These are phyloP conservation scores for Harpalus rubripes DNA, from an alignment of 2,888 invertebrate genomes.

Conservation along the genomic window DNA sequence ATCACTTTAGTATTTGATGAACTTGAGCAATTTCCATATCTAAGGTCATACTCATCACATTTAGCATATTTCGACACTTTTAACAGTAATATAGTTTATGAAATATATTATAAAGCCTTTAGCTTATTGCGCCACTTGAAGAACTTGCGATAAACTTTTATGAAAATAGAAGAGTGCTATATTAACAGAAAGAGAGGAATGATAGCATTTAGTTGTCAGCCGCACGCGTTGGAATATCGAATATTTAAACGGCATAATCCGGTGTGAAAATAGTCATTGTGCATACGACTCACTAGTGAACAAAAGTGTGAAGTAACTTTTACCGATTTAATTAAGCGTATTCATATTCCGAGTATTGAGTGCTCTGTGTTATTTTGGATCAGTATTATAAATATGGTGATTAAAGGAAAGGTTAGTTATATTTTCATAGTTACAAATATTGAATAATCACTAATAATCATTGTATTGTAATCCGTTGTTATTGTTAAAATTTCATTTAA, in stretches of 20 bases:
- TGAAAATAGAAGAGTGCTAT: conserved; percentile 53
- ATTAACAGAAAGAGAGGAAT: conserved; percentile 48
- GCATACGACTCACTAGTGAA: conserved; percentile 17
- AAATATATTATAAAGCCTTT: conserved; percentile 11
- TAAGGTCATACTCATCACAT: conserved; percentile 54
- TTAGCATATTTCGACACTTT: conserved; percentile 61
- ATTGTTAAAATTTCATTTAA: conserved; percentile 51
- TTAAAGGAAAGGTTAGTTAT: conserved; percentile 63
- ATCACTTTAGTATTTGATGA: conserved; percentile 19
- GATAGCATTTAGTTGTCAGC: conserved; percentile 24
- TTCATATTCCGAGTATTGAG: conserved; percentile 30
- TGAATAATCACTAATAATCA: conserved; percentile 45
- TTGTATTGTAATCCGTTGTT: conserved; percentile 22
- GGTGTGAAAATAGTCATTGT: conserved; percentile 27
- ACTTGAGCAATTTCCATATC: conserved; percentile 33
- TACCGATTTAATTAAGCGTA: conserved; percentile 1
- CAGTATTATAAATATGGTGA: conserved; percentile 65
- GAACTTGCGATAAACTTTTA: conserved; percentile 58
- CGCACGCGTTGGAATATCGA: conserved; percentile 24
- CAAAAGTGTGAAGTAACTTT: conserved; percentile 20
- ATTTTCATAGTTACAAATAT: conserved; percentile 21
- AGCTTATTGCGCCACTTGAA: conserved; percentile 51
- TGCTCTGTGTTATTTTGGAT: conserved; percentile 56
- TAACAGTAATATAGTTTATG: conserved; percentile 20
- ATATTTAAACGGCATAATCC: conserved; percentile 13